phyloP scores from a whole-genome alignment of 2,113 vertebrate species.

The Actenoides hombroni region DNA sequence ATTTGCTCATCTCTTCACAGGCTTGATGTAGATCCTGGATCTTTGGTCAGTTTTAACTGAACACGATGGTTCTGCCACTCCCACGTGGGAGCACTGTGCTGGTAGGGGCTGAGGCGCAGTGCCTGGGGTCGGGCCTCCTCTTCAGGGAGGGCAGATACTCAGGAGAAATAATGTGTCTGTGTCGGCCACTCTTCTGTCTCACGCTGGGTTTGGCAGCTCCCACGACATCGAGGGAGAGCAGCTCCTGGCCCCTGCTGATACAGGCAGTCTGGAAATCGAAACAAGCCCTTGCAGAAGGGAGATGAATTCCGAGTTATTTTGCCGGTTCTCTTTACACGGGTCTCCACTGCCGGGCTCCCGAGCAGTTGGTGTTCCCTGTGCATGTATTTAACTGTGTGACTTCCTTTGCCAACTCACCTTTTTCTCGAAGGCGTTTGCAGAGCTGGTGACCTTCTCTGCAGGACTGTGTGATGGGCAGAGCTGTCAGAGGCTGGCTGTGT shows the following conservation, averaged over 20 bases:
- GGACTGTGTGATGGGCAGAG: fast-evolving
- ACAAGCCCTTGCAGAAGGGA: neutral
- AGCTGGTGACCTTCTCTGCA: neutral
- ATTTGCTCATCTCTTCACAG: fast-evolving
- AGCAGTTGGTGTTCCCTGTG: fast-evolving
- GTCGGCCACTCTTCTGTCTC: neutral
- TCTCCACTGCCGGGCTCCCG: neutral
- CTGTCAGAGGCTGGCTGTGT: neutral
- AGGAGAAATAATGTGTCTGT: fast-evolving
- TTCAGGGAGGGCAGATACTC: neutral
- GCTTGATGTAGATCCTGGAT: fast-evolving
- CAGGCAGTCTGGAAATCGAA: fast-evolving
- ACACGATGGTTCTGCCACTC: fast-evolving
- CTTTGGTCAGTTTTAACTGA: fast-evolving
- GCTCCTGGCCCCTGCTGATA: fast-evolving
- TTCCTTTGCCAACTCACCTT: neutral
- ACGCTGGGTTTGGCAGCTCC: neutral
- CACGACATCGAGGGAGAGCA: fast-evolving
- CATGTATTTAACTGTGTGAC: neutral
- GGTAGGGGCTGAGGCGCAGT: no score
- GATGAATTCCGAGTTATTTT: no score
- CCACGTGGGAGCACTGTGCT: fast-evolving
- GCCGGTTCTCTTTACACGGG: neutral
- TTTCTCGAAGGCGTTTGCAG: neutral
- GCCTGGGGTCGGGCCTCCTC: fast-evolving